These are phyloP conservation scores for Sinocyclocheilus anshuiensis DNA, from an alignment of 2,113 vertebrate species.

Conservation along the genomic window DNA sequence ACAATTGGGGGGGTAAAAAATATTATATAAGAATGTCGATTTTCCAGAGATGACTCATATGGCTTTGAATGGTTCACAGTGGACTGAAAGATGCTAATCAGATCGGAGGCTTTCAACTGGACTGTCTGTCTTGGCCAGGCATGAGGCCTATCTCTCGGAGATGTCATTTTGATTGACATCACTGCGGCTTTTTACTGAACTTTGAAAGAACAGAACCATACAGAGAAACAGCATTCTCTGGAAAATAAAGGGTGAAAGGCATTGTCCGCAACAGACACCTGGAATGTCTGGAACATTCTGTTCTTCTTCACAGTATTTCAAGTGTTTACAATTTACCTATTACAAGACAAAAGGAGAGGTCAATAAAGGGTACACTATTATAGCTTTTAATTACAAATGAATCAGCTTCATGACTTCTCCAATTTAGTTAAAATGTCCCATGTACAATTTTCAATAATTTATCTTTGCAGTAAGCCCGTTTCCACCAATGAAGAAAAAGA, in stretches of 20 bases:
- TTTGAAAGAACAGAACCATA: conserved; percentile 37
- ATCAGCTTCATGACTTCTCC: background rate
- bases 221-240: conserved; percentile 3
- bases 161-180: conserved; percentile 46
- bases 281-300: conserved; percentile 18
- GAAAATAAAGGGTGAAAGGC: conserved; percentile 8
- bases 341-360: background rate
- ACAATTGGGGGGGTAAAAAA: background rate
- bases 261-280: background rate
- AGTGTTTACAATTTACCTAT: background rate
- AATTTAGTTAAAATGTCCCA: background rate
- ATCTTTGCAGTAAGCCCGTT: too few relatives aligned
- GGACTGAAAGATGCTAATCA: conserved; percentile 33
- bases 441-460: too few relatives aligned
- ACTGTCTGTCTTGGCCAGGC: conserved; percentile 12
- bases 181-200: conserved; percentile 36
- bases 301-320: background rate
- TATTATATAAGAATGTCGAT: background rate
- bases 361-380: background rate
- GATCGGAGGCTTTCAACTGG: conserved; percentile 19
- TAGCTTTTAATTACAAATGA: background rate
- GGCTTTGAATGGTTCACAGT: conserved; percentile 7
- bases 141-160: conserved; percentile 3
- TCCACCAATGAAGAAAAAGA: too few relatives aligned
- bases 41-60: background rate